Percentiles rank a stretch among this genome's conserved stretches.
These are phyloP conservation scores for Rhagologus leucostigma DNA, from an alignment of 2,113 vertebrate species.

Conservation along the genomic window DNA sequence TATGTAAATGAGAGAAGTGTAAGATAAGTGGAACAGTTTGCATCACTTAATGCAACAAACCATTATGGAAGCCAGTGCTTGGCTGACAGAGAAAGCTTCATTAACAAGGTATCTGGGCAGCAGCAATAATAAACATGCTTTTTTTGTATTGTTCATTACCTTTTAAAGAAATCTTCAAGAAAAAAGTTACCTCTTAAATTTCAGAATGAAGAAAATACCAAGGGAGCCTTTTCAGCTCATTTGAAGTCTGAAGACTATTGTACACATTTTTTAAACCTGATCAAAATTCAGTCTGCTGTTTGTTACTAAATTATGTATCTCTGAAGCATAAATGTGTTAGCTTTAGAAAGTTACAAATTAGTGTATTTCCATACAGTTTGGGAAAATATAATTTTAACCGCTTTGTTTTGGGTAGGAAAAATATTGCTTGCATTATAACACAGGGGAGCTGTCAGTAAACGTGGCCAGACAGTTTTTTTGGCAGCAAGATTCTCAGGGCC, in stretches of 20 bases:
- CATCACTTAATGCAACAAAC: background rate
- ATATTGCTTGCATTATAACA: constrained; percentile 71
- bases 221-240: constrained; percentile 70
- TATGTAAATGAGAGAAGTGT: background rate
- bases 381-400: constrained; percentile 74
- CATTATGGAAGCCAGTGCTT: background rate
- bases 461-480: constrained; percentile 46
- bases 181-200: constrained; percentile 56
- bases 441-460: constrained; percentile 56
- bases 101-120: background rate
- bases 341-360: constrained; percentile 81
- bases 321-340: constrained; percentile 77
- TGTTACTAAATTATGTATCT: constrained; percentile 82
- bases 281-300: constrained; percentile 78
- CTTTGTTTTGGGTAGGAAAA: constrained; percentile 69
- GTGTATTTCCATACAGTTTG: constrained; percentile 78
- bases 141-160: constrained; percentile 51
- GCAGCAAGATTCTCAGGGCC: constrained; percentile 28
- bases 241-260: constrained; percentile 73
- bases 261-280: constrained; percentile 71
- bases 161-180: constrained; percentile 57
- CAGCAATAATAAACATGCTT: constrained; percentile 33
- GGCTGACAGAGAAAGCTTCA: background rate
- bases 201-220: constrained; percentile 53
- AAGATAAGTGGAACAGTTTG: background rate